Conservation (phyloP, 1,140 invertebrate genomes). For the Pomacea maculata region DNA sequence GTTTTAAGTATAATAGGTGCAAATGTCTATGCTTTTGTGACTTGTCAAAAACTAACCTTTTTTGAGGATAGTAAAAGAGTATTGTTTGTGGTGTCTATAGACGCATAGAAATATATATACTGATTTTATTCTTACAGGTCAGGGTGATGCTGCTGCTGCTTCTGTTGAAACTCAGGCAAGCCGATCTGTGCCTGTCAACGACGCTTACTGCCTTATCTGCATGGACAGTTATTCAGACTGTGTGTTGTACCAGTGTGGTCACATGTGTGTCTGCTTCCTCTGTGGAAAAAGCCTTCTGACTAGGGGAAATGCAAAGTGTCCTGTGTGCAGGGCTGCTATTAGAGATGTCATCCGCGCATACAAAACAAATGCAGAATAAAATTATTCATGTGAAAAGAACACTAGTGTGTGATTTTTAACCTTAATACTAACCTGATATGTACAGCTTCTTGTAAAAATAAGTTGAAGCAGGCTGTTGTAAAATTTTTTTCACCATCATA, state of each 20-base stretch:
- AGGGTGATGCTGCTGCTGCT: slow-evolving; percentile 26
- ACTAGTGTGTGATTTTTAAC: too few species aligned
- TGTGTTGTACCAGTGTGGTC: slow-evolving; percentile 65
- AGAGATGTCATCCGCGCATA: slow-evolving; percentile 62
- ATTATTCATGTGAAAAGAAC: background rate
- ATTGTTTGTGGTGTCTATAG: too few species aligned
- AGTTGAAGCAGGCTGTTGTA: too few species aligned
- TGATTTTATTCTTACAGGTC: background rate
- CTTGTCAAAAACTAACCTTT: too few species aligned
- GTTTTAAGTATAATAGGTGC: too few species aligned
- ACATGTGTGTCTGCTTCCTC: slow-evolving; percentile 61
- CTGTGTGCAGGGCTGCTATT: slow-evolving; percentile 64
- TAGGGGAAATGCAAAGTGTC: slow-evolving; percentile 52
- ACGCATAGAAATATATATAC: too few species aligned
- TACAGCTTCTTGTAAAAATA: too few species aligned
- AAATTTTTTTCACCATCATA: too few species aligned
- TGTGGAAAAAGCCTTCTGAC: slow-evolving; percentile 58
- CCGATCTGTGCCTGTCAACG: slow-evolving; percentile 45
- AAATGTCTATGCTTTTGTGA: too few species aligned
- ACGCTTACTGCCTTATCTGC: slow-evolving; percentile 62
- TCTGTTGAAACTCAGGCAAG: slow-evolving; percentile 2
- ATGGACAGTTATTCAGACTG: slow-evolving; percentile 58
- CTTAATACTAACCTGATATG: too few species aligned
- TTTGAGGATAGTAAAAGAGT: too few species aligned
- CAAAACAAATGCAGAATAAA: slow-evolving; percentile 53